These are phyloP conservation scores for Apeira syringaria DNA, from an alignment of 2,888 invertebrate species.

Conservation along the genomic window DNA sequence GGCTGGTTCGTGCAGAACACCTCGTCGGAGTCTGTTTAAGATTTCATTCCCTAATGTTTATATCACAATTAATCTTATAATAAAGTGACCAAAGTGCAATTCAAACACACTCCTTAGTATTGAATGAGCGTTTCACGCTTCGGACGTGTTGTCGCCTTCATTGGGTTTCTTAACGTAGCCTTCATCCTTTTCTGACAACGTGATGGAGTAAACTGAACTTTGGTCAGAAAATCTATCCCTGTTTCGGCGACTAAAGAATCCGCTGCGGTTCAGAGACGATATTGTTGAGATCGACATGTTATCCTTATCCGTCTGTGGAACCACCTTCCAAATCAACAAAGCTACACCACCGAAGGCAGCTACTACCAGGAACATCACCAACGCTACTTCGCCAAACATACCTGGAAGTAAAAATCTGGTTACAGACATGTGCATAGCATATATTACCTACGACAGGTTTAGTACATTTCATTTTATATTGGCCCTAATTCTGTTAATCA, in stretches of 20 bases:
- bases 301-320: constrained; percentile 78
- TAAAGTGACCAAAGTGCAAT: constrained; percentile 37
- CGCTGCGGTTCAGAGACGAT: constrained; percentile 67
- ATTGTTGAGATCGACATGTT: constrained; percentile 72
- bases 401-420: too few relatives aligned
- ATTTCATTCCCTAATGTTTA: constrained; percentile 12
- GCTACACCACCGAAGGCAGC: constrained; percentile 83
- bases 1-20: too few relatives aligned
- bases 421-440: too few relatives aligned
- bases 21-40: too few relatives aligned
- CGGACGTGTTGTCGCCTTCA: constrained; percentile 76
- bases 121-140: constrained; percentile 56
- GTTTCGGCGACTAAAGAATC: constrained; percentile 66
- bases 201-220: constrained; percentile 77
- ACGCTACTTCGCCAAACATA: constrained; percentile 71
- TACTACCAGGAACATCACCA: constrained; percentile 84
- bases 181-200: constrained; percentile 74
- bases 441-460: too few relatives aligned
- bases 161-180: constrained; percentile 56
- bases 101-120: constrained; percentile 30
- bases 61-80: constrained; percentile 29
- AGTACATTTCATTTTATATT: too few relatives aligned
- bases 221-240: constrained; percentile 72
- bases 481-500: too few relatives aligned
- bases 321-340: constrained; percentile 81